A percentile compares a stretch with the other conserved stretches of the same genome.
These are phyloP conservation scores for Cynodonichthys magdalenae DNA, from an alignment of 2,797 vertebrate species.

Conservation along the genomic window DNA sequence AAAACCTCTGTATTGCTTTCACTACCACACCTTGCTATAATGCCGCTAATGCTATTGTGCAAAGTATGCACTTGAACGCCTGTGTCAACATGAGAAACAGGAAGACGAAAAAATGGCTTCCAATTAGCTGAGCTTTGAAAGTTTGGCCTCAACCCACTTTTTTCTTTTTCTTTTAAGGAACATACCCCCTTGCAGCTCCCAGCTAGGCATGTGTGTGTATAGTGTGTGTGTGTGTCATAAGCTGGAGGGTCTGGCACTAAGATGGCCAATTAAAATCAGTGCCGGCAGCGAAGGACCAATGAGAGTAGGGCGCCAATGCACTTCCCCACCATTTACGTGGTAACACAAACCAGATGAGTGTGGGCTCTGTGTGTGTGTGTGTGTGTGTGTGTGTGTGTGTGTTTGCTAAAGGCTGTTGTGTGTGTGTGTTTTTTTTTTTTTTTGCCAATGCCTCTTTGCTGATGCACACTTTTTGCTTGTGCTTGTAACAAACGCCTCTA, in stretches of 20 bases:
- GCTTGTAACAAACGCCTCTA: slow-evolving; percentile 50
- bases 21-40: slow-evolving; percentile 45
- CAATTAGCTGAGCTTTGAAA: slow-evolving; percentile 77
- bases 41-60: slow-evolving; percentile 68
- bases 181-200: slow-evolving; percentile 56
- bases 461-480: slow-evolving; percentile 53
- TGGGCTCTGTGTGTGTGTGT: slow-evolving; percentile 40
- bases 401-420: slow-evolving; percentile 48
- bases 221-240: slow-evolving; percentile 16
- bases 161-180: slow-evolving; percentile 54
- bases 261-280: slow-evolving; percentile 77
- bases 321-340: slow-evolving; percentile 75
- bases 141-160: slow-evolving; percentile 64
- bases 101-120: slow-evolving; percentile 61
- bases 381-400: slow-evolving; percentile 23
- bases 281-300: slow-evolving; percentile 79
- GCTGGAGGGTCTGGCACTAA: slow-evolving; percentile 76
- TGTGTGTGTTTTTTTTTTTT: slow-evolving; percentile 51
- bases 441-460: slow-evolving; percentile 61
- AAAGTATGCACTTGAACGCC: slow-evolving; percentile 51
- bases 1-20: slow-evolving; percentile 6
- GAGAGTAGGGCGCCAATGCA: slow-evolving; percentile 68
- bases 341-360: slow-evolving; percentile 84
- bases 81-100: slow-evolving; percentile 46
- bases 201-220: slow-evolving; percentile 43